Evolutionary conservation across 1,140 invertebrate species (phyloP).

Genomic region (Agraylea sexmaculata): DNA sequence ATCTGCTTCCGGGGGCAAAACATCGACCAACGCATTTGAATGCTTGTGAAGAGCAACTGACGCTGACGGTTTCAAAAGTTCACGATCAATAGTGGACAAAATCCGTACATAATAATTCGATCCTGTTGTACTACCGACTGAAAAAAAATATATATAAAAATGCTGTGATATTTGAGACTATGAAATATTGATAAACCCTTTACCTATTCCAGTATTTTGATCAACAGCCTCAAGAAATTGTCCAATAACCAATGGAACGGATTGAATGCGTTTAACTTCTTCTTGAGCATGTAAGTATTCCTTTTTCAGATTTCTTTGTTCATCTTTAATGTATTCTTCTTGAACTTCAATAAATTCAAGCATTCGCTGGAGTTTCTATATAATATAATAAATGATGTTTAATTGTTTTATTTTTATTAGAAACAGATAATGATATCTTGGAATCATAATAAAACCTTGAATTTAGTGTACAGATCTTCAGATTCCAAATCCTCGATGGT

Average conservation of each 20-base stretch:
- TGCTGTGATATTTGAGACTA: not conserved
- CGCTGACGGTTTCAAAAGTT: constrained; percentile 87
- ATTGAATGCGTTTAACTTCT: constrained; percentile 95
- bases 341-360: constrained; percentile 95
- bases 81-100: constrained; percentile 89
- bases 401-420: not conserved
- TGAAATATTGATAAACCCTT: not conserved
- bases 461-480: constrained; percentile 89
- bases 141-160: constrained; percentile 17
- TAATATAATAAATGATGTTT: constrained; percentile 19
- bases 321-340: constrained; percentile 98
- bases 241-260: constrained; percentile 93
- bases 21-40: constrained; percentile 95
- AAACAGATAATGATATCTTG: constrained; percentile 1
- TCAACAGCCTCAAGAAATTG: constrained; percentile 97
- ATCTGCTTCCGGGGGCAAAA: constrained; percentile 95
- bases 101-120: constrained; percentile 98
- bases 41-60: constrained; percentile 96
- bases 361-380: constrained; percentile 85
- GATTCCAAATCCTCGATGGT: constrained; percentile 66
- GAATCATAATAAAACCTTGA: constrained; percentile 52
- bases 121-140: constrained; percentile 62
- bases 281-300: constrained; percentile 97
- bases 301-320: constrained; percentile 94
- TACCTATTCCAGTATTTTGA: constrained; percentile 90